Base-by-base conservation (phyloP, 2,888 invertebrate species). In the Napeogenes sylphis region DNA sequence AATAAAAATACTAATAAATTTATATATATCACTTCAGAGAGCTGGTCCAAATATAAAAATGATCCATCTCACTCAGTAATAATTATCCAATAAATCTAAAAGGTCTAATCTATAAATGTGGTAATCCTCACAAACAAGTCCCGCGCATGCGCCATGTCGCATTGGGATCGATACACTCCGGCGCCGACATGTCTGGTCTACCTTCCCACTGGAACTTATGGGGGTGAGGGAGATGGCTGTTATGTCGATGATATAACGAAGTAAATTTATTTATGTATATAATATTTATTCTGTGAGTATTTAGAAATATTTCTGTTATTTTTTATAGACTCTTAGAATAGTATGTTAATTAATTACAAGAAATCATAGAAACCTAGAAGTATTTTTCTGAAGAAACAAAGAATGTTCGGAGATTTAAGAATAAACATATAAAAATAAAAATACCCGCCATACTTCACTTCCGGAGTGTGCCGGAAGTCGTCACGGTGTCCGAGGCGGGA, bases 141-240 rank as follows among this genome's bases (percentile, higher is more conserved):
- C 42, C 21, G 57, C 87, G 87, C 87, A 84, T 84, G 87, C 82
- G 82, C 66, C 58, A 58, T 56, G 67, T 56, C 64, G 66, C 71
- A 77, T 72, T 72, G 72, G 70, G 71, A 80, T 87, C 87, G 81
- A 87, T 86, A 78, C 59, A 87, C 88, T 88, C 89, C 70, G 88
- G 89, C 89, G 89, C 88, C 89, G 87, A 65, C 70, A 46, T 74
- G 88, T 89, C 88, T 89, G 87, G 84, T 10, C 84, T 71, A 69
- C 71, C 67, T 58, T 64, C 53, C 55, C 55, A 58, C 5, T 42
- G 58, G 62, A 67, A 62, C 60, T 72, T 73, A n/a, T 33, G 58
- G 45, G 46, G 45, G 51, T 51, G 58, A 53, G 45, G 54, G 62
- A 54, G 58, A 59, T 63, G 10, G 32, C 1, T 13, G 8, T 2